Evolutionary conservation across 1,140 invertebrate species (phyloP).

Genomic region (Neomicropteryx cornuta): DNA sequence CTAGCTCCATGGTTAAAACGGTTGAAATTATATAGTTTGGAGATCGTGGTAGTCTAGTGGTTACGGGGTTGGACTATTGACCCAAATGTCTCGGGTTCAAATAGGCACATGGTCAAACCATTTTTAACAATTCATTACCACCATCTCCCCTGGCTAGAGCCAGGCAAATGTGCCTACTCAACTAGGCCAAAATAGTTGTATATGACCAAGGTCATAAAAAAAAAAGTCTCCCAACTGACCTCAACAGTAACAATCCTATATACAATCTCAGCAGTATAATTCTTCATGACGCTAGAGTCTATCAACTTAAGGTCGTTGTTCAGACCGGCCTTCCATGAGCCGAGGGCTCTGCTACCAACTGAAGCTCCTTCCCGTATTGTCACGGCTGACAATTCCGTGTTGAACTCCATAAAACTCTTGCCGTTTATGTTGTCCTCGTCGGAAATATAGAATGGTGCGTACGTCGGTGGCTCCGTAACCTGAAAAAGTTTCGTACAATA

Average conservation of each 20-base stretch:
- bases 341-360: constrained; percentile 47
- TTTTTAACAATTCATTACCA: too few species aligned
- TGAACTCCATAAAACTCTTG: constrained; percentile 60
- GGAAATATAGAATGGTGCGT: constrained; percentile 48
- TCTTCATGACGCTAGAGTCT: constrained; percentile 52
- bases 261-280: constrained; percentile 66
- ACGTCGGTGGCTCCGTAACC: constrained; percentile 51
- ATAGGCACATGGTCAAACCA: too few species aligned
- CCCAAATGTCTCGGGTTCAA: too few species aligned
- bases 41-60: too few species aligned
- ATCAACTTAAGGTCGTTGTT: constrained; percentile 48
- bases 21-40: too few species aligned
- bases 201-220: not conserved
- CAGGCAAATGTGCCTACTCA: too few species aligned
- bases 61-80: too few species aligned
- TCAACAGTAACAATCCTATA: constrained; percentile 71
- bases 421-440: constrained; percentile 50
- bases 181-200: not conserved
- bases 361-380: constrained; percentile 51
- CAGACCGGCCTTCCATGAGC: constrained; percentile 58
- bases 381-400: constrained; percentile 54
- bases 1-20: too few species aligned
- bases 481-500: constrained; percentile 15
- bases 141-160: too few species aligned
- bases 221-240: constrained; percentile 36